Conservation (phyloP, 2,797 vertebrate genomes). For the Neosalanx taihuensis region DNA sequence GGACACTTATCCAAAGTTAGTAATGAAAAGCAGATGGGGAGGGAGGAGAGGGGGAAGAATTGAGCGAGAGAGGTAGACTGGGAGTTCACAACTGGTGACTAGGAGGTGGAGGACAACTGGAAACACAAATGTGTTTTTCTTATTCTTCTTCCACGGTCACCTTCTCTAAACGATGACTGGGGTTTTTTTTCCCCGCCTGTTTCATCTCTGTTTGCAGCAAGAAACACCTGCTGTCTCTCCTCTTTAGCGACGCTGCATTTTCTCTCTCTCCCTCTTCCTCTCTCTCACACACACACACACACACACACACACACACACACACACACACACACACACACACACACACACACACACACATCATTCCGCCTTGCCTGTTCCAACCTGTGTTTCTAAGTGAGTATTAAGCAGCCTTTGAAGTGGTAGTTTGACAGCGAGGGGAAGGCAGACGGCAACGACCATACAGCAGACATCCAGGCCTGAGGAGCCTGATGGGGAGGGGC, state of each 20-base stretch:
- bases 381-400: constrained; percentile 47
- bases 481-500: not conserved
- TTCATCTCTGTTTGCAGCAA: constrained; percentile 28
- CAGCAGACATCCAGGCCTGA: no score
- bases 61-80: not conserved
- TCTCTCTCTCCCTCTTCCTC: constrained; percentile 7
- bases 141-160: constrained; percentile 5
- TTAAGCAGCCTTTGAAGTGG: constrained; percentile 57
- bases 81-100: not conserved
- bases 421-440: constrained; percentile 31
- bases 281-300: constrained; percentile 28
- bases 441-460: not conserved
- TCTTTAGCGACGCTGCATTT: not conserved
- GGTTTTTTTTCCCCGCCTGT: constrained; percentile 10
- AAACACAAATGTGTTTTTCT: constrained; percentile 9
- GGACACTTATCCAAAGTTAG: no score
- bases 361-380: constrained; percentile 38
- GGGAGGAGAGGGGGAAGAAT: constrained; percentile 25
- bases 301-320: constrained; percentile 36
- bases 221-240: constrained; percentile 43
- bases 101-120: not conserved
- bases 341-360: constrained; percentile 47
- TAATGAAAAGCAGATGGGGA: constrained; percentile 31
- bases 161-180: constrained; percentile 24
- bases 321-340: constrained; percentile 30